Conservation (phyloP, 2,113 vertebrate genomes). For the Peromyscus leucopus region DNA sequence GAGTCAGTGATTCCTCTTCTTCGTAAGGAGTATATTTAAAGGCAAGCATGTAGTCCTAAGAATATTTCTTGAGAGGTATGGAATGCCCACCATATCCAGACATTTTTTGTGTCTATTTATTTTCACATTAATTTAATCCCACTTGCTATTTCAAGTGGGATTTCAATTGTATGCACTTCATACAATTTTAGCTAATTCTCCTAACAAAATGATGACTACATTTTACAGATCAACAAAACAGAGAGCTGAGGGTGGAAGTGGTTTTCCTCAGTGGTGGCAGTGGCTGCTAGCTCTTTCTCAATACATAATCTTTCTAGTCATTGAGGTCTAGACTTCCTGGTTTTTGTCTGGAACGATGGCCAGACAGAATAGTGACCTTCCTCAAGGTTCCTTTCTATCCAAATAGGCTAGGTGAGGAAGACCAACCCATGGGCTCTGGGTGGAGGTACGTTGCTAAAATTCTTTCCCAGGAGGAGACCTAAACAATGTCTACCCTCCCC, state of each 20-base stretch:
- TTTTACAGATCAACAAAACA: background rate
- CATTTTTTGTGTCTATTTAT: no score
- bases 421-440: background rate
- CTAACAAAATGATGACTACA: background rate
- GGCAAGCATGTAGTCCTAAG: background rate
- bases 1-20: background rate
- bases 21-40: background rate
- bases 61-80: background rate
- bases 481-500: background rate
- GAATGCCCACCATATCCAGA: background rate
- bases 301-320: background rate
- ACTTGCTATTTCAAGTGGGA: no score
- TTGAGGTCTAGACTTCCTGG: background rate
- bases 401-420: background rate
- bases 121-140: no score
- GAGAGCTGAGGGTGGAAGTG: background rate
- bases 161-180: background rate
- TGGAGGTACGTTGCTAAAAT: background rate
- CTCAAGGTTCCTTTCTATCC: background rate
- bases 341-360: background rate
- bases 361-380: background rate
- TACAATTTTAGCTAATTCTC: background rate
- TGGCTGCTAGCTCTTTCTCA: background rate
- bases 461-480: background rate
- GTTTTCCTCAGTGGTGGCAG: background rate